Conservation (phyloP, 2,113 vertebrate species). For the Scalopus aquaticus region DNA sequence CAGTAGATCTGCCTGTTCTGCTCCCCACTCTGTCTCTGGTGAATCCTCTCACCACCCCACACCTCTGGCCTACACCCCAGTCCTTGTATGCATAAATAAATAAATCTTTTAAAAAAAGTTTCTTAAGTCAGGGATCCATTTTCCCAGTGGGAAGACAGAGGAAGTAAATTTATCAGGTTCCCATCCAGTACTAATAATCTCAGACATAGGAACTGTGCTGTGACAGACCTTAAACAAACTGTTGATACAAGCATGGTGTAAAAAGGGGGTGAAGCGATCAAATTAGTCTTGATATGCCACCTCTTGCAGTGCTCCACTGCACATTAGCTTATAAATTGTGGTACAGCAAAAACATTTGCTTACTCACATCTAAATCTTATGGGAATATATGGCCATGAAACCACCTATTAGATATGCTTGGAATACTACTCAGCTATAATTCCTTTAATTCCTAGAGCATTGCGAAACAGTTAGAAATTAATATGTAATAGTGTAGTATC, state of each 20-base stretch:
- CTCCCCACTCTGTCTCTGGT: no score
- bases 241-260: neutral
- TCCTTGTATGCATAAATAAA: no score
- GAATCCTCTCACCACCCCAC: no score
- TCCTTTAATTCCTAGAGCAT: neutral
- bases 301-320: neutral
- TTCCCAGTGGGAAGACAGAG: neutral
- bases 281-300: neutral
- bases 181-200: neutral
- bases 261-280: neutral
- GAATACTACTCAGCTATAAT: no score
- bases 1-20: no score
- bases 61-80: no score
- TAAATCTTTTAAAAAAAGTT: no score
- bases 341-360: neutral
- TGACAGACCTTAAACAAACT: neutral
- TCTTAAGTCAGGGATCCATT: neutral
- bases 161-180: neutral
- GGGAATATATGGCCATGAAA: neutral
- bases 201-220: neutral
- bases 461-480: neutral
- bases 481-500: neutral
- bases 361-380: neutral
- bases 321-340: neutral
- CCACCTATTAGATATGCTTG: neutral